A percentile compares a stretch with the other conserved stretches of the same genome.
Conservation (phyloP, 1,140 invertebrate species). For the Philopotamus ludificatus region DNA sequence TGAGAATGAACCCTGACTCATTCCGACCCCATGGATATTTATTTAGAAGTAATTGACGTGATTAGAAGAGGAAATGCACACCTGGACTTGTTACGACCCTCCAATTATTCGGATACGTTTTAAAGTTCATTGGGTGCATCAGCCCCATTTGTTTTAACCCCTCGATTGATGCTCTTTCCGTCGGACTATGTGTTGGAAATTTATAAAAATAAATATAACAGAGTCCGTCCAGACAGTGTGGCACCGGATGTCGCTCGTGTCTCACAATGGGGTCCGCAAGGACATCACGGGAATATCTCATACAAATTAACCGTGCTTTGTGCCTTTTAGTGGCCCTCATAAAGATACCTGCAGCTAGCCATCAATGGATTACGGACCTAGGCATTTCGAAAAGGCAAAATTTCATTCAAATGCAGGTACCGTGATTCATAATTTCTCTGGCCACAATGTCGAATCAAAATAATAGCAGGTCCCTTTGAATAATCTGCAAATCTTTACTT, state of each 20-base stretch:
- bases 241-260: conserved; percentile 29
- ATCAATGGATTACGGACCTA: conserved; percentile 1
- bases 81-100: conserved; percentile 11
- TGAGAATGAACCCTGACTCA: background rate
- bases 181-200: too few species aligned
- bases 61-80: conserved; percentile 11
- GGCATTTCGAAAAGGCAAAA: background rate
- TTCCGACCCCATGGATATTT: conserved; percentile 10
- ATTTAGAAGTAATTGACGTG: conserved; percentile 25
- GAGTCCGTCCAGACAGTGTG: conserved; percentile 21
- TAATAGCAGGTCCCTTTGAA: too few species aligned
- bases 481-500: too few species aligned
- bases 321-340: background rate
- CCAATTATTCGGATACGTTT: background rate
- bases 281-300: conserved; percentile 6
- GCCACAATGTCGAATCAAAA: too few species aligned
- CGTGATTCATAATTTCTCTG: too few species aligned
- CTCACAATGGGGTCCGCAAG: conserved; percentile 16
- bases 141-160: background rate
- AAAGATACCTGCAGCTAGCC: conserved; percentile 15
- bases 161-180: background rate
- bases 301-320: conserved; percentile 19
- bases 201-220: too few species aligned
- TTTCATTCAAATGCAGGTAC: too few species aligned
- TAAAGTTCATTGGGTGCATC: background rate